Base-by-base conservation (phyloP, 2,113 vertebrate genomes). In the Ondatra zibethicus region DNA sequence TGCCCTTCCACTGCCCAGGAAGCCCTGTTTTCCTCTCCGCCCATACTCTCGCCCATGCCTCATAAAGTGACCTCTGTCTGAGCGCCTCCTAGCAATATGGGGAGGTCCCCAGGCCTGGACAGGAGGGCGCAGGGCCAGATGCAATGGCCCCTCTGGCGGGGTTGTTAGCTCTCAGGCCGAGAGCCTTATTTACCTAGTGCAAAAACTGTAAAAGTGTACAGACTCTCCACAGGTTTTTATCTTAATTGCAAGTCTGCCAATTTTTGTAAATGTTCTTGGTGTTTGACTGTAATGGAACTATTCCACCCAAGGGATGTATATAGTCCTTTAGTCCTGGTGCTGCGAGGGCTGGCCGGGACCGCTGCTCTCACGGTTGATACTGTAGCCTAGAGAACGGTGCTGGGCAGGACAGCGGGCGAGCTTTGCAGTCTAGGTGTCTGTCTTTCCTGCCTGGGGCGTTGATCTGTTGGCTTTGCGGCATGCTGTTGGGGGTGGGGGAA, bases 261-360 rank as follows among this genome's bases (percentile, higher is more conserved):
- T 95, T 98, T 99, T 99, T 99, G 99, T 99, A 99, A 99, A 98
- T 99, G 99, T 99, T 98, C 98, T 98, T 98, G 94, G 99, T 99
- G 99, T 99, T 99, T 98, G 98, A 99, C 98, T 98, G 99, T 99
- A 99, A 98, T 98, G 98, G 99, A 99, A 98, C 98, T 98, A 98
- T 98, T 98, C 98, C 97, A 96, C 98, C 98, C 98, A 97, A 98
- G 97, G 97, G 98, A 97, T 99, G 99, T 99, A 99, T 98, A 99
- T 99, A 99, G 98, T 98, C 95, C 96, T 98, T 98, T 80, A 95
- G 98, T 98, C 98, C 98, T 98, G 98, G 98, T 99, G 98, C 99
- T 99, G 98, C 98, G 80, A 9, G 96, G 97, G 96, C 97, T 92
- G 98, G 98, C 97, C 92, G 93, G 96, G 97, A 97, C 98, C 94